These are phyloP conservation scores for Diprion similis DNA, from an alignment of 1,140 invertebrate species.

Conservation along the genomic window DNA sequence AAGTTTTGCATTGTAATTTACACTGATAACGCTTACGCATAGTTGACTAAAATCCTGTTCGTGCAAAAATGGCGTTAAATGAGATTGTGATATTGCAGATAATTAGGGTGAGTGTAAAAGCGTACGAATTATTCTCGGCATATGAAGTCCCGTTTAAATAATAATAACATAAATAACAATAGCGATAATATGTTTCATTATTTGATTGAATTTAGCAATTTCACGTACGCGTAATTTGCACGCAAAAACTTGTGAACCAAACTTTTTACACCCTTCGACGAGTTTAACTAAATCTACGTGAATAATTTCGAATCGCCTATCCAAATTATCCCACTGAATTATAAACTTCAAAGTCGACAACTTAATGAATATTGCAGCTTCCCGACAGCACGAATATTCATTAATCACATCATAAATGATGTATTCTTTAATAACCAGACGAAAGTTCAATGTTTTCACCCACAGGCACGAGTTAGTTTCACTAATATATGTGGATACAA, in stretches of 20 bases:
- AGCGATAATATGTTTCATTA: neutral
- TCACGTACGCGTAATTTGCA: neutral
- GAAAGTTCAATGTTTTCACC: slow-evolving; percentile 17
- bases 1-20: neutral
- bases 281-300: too few species aligned
- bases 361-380: too few species aligned
- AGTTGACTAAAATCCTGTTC: too few species aligned
- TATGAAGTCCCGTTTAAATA: neutral
- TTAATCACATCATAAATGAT: neutral
- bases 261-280: too few species aligned
- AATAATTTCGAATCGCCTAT: too few species aligned
- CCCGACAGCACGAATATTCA: neutral
- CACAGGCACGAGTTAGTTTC: slow-evolving; percentile 43
- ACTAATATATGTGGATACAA: slow-evolving; percentile 24
- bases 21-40: neutral
- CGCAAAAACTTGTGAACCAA: neutral
- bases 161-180: too few species aligned
- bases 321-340: too few species aligned
- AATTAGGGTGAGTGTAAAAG: too few species aligned
- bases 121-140: too few species aligned
- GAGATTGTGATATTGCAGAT: too few species aligned
- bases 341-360: too few species aligned
- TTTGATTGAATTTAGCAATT: neutral
- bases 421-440: slow-evolving; percentile 6
- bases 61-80: too few species aligned